Base-by-base conservation (phyloP, 1,140 invertebrate genomes). In the Drosophila prosaltans region DNA sequence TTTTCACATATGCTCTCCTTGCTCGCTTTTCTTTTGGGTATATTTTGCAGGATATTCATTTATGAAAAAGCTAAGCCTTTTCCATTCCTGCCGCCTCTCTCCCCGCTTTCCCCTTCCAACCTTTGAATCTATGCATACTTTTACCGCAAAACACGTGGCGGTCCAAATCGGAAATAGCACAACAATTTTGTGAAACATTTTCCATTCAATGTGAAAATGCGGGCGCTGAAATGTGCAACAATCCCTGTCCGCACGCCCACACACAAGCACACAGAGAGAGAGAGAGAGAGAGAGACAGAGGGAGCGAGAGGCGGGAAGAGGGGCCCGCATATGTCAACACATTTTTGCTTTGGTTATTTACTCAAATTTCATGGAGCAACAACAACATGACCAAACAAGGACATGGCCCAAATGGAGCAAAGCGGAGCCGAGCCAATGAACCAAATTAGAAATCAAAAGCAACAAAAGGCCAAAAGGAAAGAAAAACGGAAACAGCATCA, bases 291-390 rank as follows among this genome's bases (percentile, higher is more conserved):
- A 62, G 21, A 36, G 26, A 30, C 7, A 39, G 51, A 70, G 54
- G 63, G 32, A 28, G 11, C 39, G 0, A 40, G 16, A 57, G 58
- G 59, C 30, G 48, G 55, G 59, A 6, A 24, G 64, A 62, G 36
- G 6, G 32, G 63, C 82, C 82, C 82, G 82, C 82, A 86, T 86
- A 67, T 82, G 75, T 86, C 78, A 78, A 76, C 77, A 86, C 72
- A 73, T 88, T 82, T 51, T 68, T 65, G 59, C 57, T 70, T 70
- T 69, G 69, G 80, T 69, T 88, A 83, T 88, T 88, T 78, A 80
- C 80, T 69, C 80, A 88, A 82, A 88, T 89, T 89, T 72, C 71
- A 77, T 72, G 68, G 73, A 72, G 73, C 58, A 81, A 71, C 65
- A 76, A 78, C 70, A 79, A 72, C 62, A 68, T 69, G 41, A 48